These are phyloP conservation scores for Cheilosia grossa DNA, from an alignment of 2,888 invertebrate genomes.

Conservation along the genomic window DNA sequence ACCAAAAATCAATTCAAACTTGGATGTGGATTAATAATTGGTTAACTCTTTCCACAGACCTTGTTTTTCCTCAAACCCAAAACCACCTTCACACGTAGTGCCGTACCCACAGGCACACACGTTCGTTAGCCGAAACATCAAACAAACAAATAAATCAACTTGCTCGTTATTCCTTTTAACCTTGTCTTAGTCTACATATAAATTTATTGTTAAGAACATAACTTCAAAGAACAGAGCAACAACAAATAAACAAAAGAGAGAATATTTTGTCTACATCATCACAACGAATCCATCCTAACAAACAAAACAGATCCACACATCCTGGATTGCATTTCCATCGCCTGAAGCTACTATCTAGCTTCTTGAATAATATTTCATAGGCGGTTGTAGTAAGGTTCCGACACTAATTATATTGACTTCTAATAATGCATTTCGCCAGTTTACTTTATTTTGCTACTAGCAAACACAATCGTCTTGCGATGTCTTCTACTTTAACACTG, in stretches of 20 bases:
- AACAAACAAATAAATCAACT: slow-evolving; percentile 49
- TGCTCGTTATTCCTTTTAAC: slow-evolving; percentile 67
- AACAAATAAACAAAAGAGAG: slow-evolving; percentile 29
- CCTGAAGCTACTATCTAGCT: slow-evolving; percentile 3
- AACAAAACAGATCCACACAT: slow-evolving; percentile 1
- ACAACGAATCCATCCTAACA: slow-evolving; percentile 42
- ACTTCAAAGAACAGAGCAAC: slow-evolving; percentile 47
- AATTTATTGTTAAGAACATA: slow-evolving; percentile 69
- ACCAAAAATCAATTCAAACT: slow-evolving; percentile 95
- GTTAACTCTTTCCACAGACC: slow-evolving; percentile 84
- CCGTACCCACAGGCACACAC: slow-evolving; percentile 24
- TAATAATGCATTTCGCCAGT: slow-evolving; percentile 56
- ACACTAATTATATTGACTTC: slow-evolving; percentile 8
- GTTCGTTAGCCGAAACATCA: slow-evolving; percentile 22
- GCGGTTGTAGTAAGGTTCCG: slow-evolving; percentile 32
- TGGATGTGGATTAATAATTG: slow-evolving; percentile 97
- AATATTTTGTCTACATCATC: slow-evolving; percentile 60
- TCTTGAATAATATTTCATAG: not conserved
- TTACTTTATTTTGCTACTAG: slow-evolving; percentile 13
- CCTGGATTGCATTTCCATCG: slow-evolving; percentile 21
- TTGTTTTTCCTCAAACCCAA: not conserved
- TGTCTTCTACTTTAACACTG: slow-evolving; percentile 41
- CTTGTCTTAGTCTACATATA: slow-evolving; percentile 64
- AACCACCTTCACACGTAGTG: slow-evolving; percentile 28
- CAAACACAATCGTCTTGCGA: slow-evolving; percentile 13